phyloP scores from a whole-genome alignment of 2,888 invertebrate genomes.

The Drosophila niveifrons region DNA sequence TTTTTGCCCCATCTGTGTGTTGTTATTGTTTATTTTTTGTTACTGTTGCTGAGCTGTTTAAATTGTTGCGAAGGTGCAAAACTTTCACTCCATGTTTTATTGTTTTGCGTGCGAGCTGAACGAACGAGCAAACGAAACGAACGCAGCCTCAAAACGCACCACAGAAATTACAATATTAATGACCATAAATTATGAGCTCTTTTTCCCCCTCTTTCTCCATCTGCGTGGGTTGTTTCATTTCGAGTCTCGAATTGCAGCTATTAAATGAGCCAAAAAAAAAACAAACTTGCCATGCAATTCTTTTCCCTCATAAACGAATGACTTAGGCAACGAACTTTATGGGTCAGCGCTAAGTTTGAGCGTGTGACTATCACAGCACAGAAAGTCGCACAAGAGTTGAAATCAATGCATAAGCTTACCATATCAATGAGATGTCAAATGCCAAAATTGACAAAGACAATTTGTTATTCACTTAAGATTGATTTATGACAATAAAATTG shows the following conservation, averaged over 20 bases:
- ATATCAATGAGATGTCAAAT: slow-evolving; percentile 8
- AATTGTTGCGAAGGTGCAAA: slow-evolving; percentile 71
- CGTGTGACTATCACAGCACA: slow-evolving; percentile 2
- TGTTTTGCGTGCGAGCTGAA: slow-evolving; percentile 72
- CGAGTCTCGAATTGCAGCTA: slow-evolving; percentile 58
- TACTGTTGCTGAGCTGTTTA: slow-evolving; percentile 23
- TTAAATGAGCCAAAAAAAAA: slow-evolving; percentile 59
- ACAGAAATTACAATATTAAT: slow-evolving; percentile 79
- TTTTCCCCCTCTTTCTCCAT: slow-evolving; percentile 29
- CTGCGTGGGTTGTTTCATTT: slow-evolving; percentile 58
- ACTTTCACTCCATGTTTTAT: slow-evolving; percentile 79
- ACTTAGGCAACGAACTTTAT: slow-evolving; percentile 52
- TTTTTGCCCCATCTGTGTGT: slow-evolving; percentile 32
- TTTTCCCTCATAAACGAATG: slow-evolving; percentile 40
- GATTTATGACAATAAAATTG: background rate
- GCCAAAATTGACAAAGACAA: slow-evolving; percentile 1
- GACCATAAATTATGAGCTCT: slow-evolving; percentile 71
- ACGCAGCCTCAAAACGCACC: slow-evolving; percentile 25
- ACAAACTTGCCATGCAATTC: slow-evolving; percentile 41
- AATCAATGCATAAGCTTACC: slow-evolving; percentile 3
- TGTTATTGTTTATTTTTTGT: slow-evolving; percentile 52
- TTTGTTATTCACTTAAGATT: slow-evolving; percentile 2
- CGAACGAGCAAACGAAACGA: slow-evolving; percentile 13
- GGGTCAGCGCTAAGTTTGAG: slow-evolving; percentile 7
- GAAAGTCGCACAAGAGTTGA: slow-evolving; percentile 1